phyloP scores from a whole-genome alignment of 2,113 vertebrate species.

The Hydropotes inermis region DNA sequence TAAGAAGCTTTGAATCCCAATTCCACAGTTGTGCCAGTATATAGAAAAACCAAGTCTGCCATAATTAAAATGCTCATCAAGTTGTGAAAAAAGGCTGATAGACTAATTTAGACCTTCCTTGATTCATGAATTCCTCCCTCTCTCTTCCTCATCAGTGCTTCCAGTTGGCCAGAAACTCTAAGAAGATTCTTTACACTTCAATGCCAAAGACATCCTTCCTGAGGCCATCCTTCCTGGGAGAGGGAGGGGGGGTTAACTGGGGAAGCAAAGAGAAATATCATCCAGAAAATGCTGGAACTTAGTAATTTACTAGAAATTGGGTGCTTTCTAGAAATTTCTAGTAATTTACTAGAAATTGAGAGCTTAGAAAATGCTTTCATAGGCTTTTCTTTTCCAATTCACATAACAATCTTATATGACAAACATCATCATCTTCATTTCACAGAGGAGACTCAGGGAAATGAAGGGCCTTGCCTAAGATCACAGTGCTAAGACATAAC shows the following conservation, averaged over 20 bases:
- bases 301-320: background rate
- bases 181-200: background rate
- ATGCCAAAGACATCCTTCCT: background rate
- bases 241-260: rapidly evolving
- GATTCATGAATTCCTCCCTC: background rate
- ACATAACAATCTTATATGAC: background rate
- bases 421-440: background rate
- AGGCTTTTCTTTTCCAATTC: background rate
- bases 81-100: background rate
- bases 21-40: background rate
- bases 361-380: background rate
- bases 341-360: background rate
- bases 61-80: background rate
- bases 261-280: background rate
- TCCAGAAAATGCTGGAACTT: background rate
- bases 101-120: background rate
- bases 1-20: background rate
- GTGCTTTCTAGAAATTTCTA: background rate
- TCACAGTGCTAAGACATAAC: background rate
- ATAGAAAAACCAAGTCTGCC: background rate
- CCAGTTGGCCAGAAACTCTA: background rate
- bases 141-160: background rate
- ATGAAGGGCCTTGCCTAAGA: background rate
- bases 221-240: background rate
- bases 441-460: background rate